Percentiles rank a stretch among this genome's conserved stretches.
These are phyloP conservation scores for Cylindroiulus punctatus DNA, from an alignment of 2,888 invertebrate species.

Conservation along the genomic window DNA sequence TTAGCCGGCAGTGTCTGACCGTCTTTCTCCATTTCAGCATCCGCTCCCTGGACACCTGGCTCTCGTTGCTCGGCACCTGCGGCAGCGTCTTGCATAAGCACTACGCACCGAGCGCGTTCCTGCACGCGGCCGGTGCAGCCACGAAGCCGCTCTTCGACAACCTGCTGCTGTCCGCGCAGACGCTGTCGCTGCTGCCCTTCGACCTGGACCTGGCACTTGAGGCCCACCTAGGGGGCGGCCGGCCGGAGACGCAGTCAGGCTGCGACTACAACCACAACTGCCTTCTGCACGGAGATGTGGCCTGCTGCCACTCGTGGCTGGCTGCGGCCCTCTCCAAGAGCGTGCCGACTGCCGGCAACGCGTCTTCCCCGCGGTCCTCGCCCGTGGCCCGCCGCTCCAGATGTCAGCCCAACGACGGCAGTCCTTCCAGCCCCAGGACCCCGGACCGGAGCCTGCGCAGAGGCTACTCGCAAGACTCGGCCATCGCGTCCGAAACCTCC, in stretches of 20 bases:
- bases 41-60: slow-evolving; percentile 89
- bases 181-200: slow-evolving; percentile 81
- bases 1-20: not conserved
- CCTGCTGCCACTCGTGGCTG: slow-evolving; percentile 47
- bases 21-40: slow-evolving; percentile 69
- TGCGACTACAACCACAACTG: not conserved
- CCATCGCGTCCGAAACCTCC: slow-evolving; percentile 7
- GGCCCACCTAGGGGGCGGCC: slow-evolving; percentile 78
- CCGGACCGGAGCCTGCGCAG: slow-evolving; percentile 14
- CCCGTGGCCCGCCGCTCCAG: not conserved
- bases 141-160: slow-evolving; percentile 75
- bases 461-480: slow-evolving; percentile 54
- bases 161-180: slow-evolving; percentile 80
- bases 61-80: slow-evolving; percentile 83
- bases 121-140: slow-evolving; percentile 72
- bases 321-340: not conserved
- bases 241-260: slow-evolving; percentile 70
- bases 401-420: not conserved
- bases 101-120: slow-evolving; percentile 79
- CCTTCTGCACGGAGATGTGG: slow-evolving; percentile 2
- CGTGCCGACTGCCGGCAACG: not conserved
- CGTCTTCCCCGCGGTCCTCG: not conserved
- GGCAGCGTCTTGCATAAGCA: slow-evolving; percentile 84
- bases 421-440: not conserved
- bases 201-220: slow-evolving; percentile 83